Percentiles rank a stretch among this genome's conserved stretches.
Evolutionary conservation across 53 echinoderm and acorn worm genomes (phyloP).

Genomic region (Luidia sarsii): DNA sequence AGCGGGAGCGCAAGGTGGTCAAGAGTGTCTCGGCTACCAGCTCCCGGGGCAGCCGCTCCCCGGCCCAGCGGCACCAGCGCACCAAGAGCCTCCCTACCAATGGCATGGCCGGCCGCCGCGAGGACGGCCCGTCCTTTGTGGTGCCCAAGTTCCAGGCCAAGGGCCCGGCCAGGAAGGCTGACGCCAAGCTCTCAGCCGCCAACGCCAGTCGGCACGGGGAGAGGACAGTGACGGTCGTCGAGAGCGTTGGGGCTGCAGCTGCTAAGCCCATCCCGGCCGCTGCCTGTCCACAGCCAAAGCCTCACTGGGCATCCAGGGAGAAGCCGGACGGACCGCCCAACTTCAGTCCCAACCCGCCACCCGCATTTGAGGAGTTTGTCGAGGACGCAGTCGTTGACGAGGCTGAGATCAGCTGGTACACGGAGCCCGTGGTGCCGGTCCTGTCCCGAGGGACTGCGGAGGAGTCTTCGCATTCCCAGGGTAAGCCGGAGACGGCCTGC

Average conservation of each 20-base stretch:
- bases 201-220: conserved; percentile 28
- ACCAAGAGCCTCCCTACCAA: conserved; percentile 86
- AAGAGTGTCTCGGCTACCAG: conserved; percentile 85
- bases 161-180: conserved; percentile 46
- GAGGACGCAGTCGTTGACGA: conserved; percentile 46
- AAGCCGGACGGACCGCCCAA: not conserved
- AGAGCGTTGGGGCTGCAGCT: conserved; percentile 38
- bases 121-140: conserved; percentile 57
- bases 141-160: conserved; percentile 71
- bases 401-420: conserved; percentile 65
- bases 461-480: too few relatives aligned
- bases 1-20: conserved; percentile 27
- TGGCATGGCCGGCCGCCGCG: conserved; percentile 44
- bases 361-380: conserved; percentile 25
- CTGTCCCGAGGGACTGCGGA: conserved; percentile 32
- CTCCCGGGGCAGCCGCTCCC: conserved; percentile 83
- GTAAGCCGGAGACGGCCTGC: conserved; percentile 65
- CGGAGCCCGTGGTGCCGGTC: conserved; percentile 54
- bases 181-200: not conserved
- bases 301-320: conserved; percentile 47
- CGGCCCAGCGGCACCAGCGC: conserved; percentile 76
- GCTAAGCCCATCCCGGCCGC: conserved; percentile 14
- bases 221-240: conserved; percentile 8
- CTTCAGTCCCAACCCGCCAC: conserved; percentile 28
- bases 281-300: too few relatives aligned